Evolutionary conservation across 2,888 invertebrate genomes (phyloP).

Genomic region (Lomographa bimaculata): DNA sequence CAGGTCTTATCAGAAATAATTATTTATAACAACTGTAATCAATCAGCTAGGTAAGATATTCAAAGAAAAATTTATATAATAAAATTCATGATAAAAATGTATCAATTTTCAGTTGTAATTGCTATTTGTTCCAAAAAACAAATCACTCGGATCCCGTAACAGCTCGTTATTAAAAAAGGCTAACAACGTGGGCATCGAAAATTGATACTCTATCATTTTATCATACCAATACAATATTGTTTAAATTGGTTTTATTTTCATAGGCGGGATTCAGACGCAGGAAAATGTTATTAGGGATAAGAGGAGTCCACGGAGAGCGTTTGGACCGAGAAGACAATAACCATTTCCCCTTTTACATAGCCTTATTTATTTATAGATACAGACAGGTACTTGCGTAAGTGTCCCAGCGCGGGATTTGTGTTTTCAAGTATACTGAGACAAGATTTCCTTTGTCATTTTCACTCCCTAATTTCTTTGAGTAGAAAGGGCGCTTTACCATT

Average conservation of each 20-base stretch:
- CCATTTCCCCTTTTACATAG: constrained; percentile 53
- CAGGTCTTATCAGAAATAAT: no score
- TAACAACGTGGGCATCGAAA: constrained; percentile 17
- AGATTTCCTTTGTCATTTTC: constrained; percentile 25
- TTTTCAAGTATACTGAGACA: constrained; percentile 15
- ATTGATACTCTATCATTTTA: constrained; percentile 23
- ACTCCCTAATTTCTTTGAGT: constrained; percentile 22
- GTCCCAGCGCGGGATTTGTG: constrained; percentile 23
- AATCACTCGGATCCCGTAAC: constrained; percentile 10
- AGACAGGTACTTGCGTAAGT: constrained; percentile 21
- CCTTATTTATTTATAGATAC: constrained; percentile 37
- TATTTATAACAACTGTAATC: no score
- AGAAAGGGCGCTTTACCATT: constrained; percentile 19
- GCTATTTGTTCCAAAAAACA: constrained; percentile 10
- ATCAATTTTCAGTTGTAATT: no score
- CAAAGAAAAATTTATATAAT: no score
- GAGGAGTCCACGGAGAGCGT: constrained; percentile 48
- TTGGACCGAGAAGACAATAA: constrained; percentile 51
- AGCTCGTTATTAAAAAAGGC: constrained; percentile 13
- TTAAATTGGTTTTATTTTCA: constrained; percentile 25
- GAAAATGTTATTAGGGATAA: constrained; percentile 56
- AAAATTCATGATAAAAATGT: no score
- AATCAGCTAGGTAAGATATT: no score
- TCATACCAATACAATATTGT: constrained; percentile 10
- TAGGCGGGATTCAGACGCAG: constrained; percentile 34